These are phyloP conservation scores for Caenorhabditis sp. DNA, from an alignment of 2,888 invertebrate genomes.

Conservation along the genomic window DNA sequence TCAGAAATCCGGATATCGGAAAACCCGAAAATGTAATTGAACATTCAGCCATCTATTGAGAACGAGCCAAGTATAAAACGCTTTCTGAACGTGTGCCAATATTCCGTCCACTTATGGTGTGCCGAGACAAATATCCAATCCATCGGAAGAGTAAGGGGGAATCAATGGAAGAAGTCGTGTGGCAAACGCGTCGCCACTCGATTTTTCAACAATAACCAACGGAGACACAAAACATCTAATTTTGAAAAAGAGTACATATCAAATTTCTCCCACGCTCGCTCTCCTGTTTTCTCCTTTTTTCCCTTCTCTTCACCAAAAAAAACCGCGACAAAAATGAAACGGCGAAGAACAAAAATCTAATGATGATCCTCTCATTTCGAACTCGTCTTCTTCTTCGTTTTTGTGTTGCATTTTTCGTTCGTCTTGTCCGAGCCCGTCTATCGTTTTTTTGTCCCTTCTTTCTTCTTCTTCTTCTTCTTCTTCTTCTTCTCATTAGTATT, in stretches of 20 bases:
- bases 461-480: conserved; percentile 2
- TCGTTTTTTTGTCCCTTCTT: neutral
- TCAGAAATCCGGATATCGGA: too few species aligned
- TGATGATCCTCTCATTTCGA: neutral
- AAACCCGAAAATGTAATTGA: too few species aligned
- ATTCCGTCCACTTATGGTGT: too few species aligned
- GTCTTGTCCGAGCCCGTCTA: neutral
- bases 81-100: too few species aligned
- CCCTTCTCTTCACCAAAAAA: too few species aligned
- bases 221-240: neutral
- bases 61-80: too few species aligned
- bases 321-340: neutral
- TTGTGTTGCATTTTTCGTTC: neutral
- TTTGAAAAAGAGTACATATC: neutral
- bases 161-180: too few species aligned
- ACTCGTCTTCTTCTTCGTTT: neutral
- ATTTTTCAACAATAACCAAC: neutral
- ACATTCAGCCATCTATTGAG: too few species aligned
- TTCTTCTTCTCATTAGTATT: conserved; percentile 2
- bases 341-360: neutral
- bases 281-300: too few species aligned
- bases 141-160: too few species aligned
- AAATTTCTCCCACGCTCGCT: neutral
- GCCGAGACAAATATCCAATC: too few species aligned
- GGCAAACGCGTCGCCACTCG: neutral